Conservation (phyloP, 2,797 vertebrate species). For the Moxostoma hubbsi region DNA sequence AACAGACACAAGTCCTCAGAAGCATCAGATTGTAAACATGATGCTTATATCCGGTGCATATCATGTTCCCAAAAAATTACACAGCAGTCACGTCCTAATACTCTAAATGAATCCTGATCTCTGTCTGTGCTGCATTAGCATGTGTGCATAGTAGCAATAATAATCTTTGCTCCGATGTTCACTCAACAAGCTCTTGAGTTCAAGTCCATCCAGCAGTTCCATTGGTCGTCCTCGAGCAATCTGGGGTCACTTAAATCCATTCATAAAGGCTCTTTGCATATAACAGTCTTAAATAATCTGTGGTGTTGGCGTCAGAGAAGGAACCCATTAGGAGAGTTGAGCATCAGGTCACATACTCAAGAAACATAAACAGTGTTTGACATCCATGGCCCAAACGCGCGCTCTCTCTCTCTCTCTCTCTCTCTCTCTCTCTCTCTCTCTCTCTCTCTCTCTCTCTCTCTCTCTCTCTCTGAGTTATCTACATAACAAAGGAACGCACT, state of each 20-base stretch:
- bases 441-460: not conserved
- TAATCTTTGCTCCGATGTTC: constrained; percentile 14
- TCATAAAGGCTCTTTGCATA: constrained; percentile 29
- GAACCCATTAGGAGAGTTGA: not conserved
- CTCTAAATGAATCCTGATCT: constrained; percentile 16
- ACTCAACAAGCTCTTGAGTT: not conserved
- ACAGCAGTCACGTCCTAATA: constrained; percentile 10
- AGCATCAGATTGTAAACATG: constrained; percentile 28
- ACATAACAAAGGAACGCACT: constrained; percentile 14
- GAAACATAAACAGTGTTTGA: constrained; percentile 36
- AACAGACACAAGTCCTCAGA: constrained; percentile 12
- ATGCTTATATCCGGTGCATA: not conserved
- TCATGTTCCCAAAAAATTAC: not conserved
- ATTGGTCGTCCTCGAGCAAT: constrained; percentile 26
- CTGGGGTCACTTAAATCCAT: constrained; percentile 3
- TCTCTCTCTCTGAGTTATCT: constrained; percentile 7
- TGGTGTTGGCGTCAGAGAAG: not conserved
- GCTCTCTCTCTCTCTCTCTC: constrained; percentile 10
- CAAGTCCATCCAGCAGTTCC: not conserved
- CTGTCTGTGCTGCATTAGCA: constrained; percentile 23
- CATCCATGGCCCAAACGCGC: constrained; percentile 25
- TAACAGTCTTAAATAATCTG: constrained; percentile 24
- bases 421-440: not conserved
- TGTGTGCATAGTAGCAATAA: constrained; percentile 3
- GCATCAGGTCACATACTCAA: constrained; percentile 25